Base-by-base conservation (phyloP, 2,113 vertebrate genomes). In the Amia ocellicauda region DNA sequence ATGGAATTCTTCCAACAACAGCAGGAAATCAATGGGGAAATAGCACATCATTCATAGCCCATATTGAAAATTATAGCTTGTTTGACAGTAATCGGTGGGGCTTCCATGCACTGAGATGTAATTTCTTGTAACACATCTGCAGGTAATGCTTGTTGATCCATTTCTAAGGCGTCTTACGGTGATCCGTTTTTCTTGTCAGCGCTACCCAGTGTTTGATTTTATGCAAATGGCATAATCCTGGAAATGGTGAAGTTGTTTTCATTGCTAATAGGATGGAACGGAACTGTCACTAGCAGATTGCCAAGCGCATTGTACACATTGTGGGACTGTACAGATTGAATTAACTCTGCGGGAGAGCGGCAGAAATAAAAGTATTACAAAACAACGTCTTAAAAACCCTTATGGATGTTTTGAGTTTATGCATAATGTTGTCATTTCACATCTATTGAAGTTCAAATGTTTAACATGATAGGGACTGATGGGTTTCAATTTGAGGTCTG, bases 11-110 rank as follows among this genome's bases (percentile, higher is more conserved):
- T 81, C 51, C 74, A 85, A 78, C 74, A 84, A 51, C 62, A 83
- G 64, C 75, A 70, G 80, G 76, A 87, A 89, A 91, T 93, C 80
- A 89, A 74, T 93, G 55, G 55, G 74, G 81, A 86, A 86, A 80
- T 75, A 85, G 65, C 70, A 62, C 76, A 72, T 82, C 82, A 83
- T 85, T 90, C 79, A 74, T 71, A 60, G 20, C 59, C 64, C 56
- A 40, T 83, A 77, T 77, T 87, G 70, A 88, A 90, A 91, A 84
- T 89, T 81, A 83, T 70, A 78, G 75, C 79, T 82, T 77, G 60
- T 75, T 74, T 83, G 78, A 85, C 79, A 75, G 80, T 82, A 84
- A 84, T 89, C 65, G 28, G 68, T 63, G 69, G 77, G 70, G 73
- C 74, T 84, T 84, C 61, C 53, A 20, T 77, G 71, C 52, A 26